Percentiles rank a stretch among this genome's conserved stretches.
Conservation (phyloP, 2,113 vertebrate species). For the Synodontis membranacea region DNA sequence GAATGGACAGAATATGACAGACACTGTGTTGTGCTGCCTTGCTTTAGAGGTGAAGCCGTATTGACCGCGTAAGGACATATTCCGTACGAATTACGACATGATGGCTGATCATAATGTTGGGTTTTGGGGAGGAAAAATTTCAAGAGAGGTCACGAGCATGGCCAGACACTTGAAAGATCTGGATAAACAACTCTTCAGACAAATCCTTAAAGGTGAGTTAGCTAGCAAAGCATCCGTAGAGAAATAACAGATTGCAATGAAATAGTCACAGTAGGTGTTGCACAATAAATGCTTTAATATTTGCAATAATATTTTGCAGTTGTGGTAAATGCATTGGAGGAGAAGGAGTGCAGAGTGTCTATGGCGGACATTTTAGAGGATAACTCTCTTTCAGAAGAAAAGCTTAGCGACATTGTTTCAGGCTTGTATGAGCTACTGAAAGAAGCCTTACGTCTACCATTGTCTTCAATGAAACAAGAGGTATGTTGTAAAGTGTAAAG, state of each 20-base stretch:
- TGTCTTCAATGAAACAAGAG: slow-evolving; percentile 78
- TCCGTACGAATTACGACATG: neutral
- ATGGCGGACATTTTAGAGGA: slow-evolving; percentile 72
- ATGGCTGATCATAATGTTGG: slow-evolving; percentile 9
- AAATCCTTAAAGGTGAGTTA: slow-evolving; percentile 8
- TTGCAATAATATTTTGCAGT: slow-evolving; percentile 64
- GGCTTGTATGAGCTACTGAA: slow-evolving; percentile 79
- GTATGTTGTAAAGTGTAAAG: slow-evolving; percentile 53
- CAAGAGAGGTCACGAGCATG: neutral
- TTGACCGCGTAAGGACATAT: neutral
- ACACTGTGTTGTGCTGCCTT: neutral
- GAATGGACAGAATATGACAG: neutral
- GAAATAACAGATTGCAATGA: neutral
- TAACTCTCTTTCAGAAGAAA: slow-evolving; percentile 72
- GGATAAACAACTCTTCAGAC: slow-evolving; percentile 17
- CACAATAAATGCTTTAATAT: neutral
- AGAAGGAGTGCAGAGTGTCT: slow-evolving; percentile 80
- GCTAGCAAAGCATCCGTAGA: neutral
- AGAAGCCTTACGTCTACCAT: slow-evolving; percentile 77
- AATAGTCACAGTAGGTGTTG: neutral
- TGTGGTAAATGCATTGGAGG: slow-evolving; percentile 80
- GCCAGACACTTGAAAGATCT: slow-evolving; percentile 15
- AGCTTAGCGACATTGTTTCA: slow-evolving; percentile 74
- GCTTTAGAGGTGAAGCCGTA: neutral
- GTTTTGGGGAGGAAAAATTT: neutral